Base-by-base conservation (phyloP, 30 jellyfish, hydroid and myxozoan species). In the Morbakka virulenta region DNA sequence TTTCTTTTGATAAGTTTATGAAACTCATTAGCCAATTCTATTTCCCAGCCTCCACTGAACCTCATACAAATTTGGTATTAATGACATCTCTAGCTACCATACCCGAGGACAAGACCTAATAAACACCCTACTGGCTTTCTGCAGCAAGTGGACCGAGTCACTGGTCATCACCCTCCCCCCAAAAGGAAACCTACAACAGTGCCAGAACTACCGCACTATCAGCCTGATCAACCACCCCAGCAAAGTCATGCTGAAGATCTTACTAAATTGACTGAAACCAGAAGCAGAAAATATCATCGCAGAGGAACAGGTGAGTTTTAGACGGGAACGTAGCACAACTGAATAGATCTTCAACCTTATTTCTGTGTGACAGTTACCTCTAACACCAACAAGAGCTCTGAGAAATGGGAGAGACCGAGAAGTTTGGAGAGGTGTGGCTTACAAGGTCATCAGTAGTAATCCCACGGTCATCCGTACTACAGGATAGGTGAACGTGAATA, bases 141-240 rank as follows among this genome's bases (percentile, higher is more conserved):
- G 61, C n/a, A 47, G n/a, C 61, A 47, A 47, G 61, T 57, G 71
- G 71, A 57, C 71, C 12, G 26, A 57, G 71, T 57, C 71, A n/a
- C 71, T 57, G 71, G 22, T 57, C 12, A 57, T 57, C 71, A 57
- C 71, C 4, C 71, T 57, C 25, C 71, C 71, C 26, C 12, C 12
- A 22, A 57, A 57, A 57, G 71, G 71, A n/a, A 57, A 57, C 31
- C 31, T 57, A 4, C 71, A 57, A 57, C 71, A 4, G 31, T 57
- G 71, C 26, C 11, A 57, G 25, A 57, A 4, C 26, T 57, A 57
- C 26, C 71, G 71, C 11, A 57, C 71, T 4, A 57, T 57, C 26
- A 57, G 71, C 71, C 71, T 22, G 24, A 57, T 57, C 31, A 4
- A 24, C n/a, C 31, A n/a, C 57, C 57, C 57, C 9, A 41, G 57